Evolutionary conservation across 2,113 vertebrate genomes (phyloP).

Genomic region (Psilopsiagon aymara): DNA sequence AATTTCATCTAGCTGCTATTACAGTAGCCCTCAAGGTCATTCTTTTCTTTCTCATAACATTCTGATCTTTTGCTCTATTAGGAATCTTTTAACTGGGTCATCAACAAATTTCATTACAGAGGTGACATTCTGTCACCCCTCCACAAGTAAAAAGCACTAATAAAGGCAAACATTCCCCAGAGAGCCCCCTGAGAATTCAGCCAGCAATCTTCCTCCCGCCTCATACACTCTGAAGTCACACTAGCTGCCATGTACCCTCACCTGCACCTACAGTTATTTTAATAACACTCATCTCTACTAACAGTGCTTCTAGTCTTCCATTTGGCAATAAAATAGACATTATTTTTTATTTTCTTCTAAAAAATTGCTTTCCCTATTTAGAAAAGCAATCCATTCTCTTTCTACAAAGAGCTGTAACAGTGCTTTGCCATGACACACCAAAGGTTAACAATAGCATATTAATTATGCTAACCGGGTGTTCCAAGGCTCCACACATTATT

Average conservation of each 20-base stretch:
- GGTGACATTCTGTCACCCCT: constrained; percentile 3
- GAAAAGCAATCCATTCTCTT: background rate
- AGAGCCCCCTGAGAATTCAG: background rate
- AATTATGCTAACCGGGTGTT: background rate
- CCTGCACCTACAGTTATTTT: background rate
- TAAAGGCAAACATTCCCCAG: constrained; percentile 26
- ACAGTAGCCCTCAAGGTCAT: constrained; percentile 13
- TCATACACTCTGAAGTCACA: background rate
- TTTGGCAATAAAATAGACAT: background rate
- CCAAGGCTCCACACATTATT: background rate
- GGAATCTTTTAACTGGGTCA: constrained; percentile 13
- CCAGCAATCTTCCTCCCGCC: background rate
- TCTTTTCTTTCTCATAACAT: background rate
- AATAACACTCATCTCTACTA: background rate
- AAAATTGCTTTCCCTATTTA: background rate
- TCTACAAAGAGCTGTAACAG: background rate
- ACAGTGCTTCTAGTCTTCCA: background rate
- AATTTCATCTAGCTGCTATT: constrained; percentile 11
- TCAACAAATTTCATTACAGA: background rate
- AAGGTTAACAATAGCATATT: background rate
- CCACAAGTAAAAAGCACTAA: constrained; percentile 7
- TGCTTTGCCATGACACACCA: background rate
- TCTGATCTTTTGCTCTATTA: background rate
- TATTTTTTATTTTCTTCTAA: background rate
- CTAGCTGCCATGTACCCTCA: background rate